Base-by-base conservation (phyloP, 2,888 invertebrate genomes). In the Keiferia lycopersicella region DNA sequence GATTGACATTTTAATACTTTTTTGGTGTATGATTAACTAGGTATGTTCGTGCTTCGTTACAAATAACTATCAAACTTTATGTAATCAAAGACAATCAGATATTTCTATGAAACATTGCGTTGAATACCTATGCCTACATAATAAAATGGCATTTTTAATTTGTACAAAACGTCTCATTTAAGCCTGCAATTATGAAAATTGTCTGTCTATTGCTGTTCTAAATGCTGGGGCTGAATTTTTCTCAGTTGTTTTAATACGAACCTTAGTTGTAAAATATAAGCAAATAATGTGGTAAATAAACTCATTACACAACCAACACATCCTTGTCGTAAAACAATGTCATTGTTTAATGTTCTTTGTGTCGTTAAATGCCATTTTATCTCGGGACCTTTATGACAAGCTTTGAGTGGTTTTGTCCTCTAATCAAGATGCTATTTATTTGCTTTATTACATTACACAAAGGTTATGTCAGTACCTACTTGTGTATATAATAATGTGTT, bases 341-440 rank as follows among this genome's bases (percentile, higher is more conserved):
- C 61, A 62, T 62, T 53, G 62, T 62, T 62, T 62, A 39, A 14
- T 53, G 38, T 18, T 38, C 62, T 62, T 62, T 62, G 62, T 39
- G 26, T 45, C 34, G 26, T 45, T 26, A 14, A 51, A 61, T 62
- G 39, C 20, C 26, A 22, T 53, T 20, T 41, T 48, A 61, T 61
- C 50, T 51, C 34, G 61, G 38, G 51, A 61, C 60, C 58, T 56
- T 58, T 58, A 58, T 58, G 58, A 58, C 20, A 58, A 39, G 26
- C 58, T 38, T 58, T 20, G 20, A 51, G 20, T 51, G 51, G 58
- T 18, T 39, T 38, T 58, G 39, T 39, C 56, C 56, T 56, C 56
- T 14, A 53, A 53, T 56, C 16, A 26, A 56, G 56, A 56, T 56
- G 30, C 34, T 56, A 56, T 56, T 56, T 18, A 56, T 30, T 56